A percentile compares a stretch with the other conserved stretches of the same genome.
phyloP scores from a whole-genome alignment of 37 sponge, comb jelly and placozoan genomes.

The Amphimedon queenslandica region DNA sequence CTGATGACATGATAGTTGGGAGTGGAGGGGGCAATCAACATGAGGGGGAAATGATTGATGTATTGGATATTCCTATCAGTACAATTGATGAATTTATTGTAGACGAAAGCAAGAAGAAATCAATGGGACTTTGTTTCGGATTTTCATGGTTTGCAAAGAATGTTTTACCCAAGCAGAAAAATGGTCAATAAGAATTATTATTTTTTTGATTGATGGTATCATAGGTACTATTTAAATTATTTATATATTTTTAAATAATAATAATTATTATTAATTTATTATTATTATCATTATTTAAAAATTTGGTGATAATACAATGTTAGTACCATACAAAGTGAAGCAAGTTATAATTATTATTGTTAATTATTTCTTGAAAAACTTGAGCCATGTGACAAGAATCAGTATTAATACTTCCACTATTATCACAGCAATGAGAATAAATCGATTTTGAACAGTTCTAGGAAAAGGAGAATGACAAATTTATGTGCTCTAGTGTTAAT shows the following conservation, averaged over 20 bases:
- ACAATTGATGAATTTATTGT: slow-evolving; percentile 50
- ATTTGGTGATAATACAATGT: too few species aligned
- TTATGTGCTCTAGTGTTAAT: not conserved
- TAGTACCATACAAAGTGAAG: too few species aligned
- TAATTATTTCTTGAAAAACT: slow-evolving; percentile 42
- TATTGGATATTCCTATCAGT: slow-evolving; percentile 70
- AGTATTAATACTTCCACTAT: slow-evolving; percentile 63
- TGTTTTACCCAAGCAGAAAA: slow-evolving; percentile 39
- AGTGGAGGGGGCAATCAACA: slow-evolving; percentile 72
- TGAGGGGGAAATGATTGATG: slow-evolving; percentile 92
- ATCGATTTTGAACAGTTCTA: slow-evolving; percentile 62
- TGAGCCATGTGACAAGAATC: slow-evolving; percentile 53
- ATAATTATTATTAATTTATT: too few species aligned
- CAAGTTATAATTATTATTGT: too few species aligned
- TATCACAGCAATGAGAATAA: slow-evolving; percentile 63
- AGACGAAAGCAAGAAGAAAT: slow-evolving; percentile 43
- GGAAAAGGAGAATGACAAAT: not conserved
- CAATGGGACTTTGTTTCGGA: slow-evolving; percentile 69
- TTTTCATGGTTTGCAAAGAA: slow-evolving; percentile 72
- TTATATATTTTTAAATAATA: not conserved
- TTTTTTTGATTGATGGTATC: too few species aligned
- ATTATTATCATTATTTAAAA: too few species aligned
- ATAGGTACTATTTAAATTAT: not conserved
- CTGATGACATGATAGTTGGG: slow-evolving; percentile 66
- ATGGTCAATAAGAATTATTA: too few species aligned